Percentiles rank a stretch among this genome's conserved stretches.
These are phyloP conservation scores for Brachypodius melanocephalos DNA, from an alignment of 2,113 vertebrate genomes.

Conservation along the genomic window DNA sequence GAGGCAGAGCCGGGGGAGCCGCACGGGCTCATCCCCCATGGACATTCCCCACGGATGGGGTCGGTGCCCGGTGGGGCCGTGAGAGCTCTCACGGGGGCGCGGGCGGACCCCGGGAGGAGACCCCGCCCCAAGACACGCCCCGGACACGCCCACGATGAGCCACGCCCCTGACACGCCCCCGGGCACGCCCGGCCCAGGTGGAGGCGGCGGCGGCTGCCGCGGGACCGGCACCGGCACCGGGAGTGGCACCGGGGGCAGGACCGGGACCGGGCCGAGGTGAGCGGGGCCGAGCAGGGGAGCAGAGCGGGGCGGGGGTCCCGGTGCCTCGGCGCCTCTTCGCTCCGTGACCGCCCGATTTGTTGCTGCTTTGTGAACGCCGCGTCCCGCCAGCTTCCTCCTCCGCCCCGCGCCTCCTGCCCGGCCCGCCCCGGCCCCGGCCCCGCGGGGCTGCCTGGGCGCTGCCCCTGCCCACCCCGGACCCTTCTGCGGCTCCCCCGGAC, in stretches of 20 bases:
- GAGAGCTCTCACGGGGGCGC: not conserved
- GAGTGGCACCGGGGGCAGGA: too few species aligned
- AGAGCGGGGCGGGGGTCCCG: not conserved
- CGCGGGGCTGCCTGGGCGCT: not conserved
- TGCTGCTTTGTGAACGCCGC: slow-evolving; percentile 5
- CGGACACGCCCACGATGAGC: accelerated
- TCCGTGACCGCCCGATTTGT: not conserved
- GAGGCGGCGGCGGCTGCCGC: not conserved
- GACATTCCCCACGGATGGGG: accelerated
- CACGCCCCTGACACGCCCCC: not conserved
- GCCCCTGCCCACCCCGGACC: not conserved
- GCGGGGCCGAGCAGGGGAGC: not conserved
- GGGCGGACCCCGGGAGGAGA: not conserved
- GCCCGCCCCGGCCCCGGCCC: not conserved
- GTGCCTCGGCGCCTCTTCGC: not conserved
- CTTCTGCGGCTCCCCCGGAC: not conserved
- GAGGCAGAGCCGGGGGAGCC: not conserved
- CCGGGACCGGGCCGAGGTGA: not conserved
- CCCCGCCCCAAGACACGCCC: not conserved
- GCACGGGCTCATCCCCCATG: too few species aligned
- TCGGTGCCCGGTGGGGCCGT: accelerated
- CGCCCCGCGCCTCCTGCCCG: not conserved
- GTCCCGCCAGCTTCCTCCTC: slow-evolving; percentile 41
- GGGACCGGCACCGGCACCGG: not conserved
- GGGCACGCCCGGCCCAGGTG: not conserved